Evolutionary conservation across 2,888 invertebrate species (phyloP).

Genomic region (Drosophila multiciliata): DNA sequence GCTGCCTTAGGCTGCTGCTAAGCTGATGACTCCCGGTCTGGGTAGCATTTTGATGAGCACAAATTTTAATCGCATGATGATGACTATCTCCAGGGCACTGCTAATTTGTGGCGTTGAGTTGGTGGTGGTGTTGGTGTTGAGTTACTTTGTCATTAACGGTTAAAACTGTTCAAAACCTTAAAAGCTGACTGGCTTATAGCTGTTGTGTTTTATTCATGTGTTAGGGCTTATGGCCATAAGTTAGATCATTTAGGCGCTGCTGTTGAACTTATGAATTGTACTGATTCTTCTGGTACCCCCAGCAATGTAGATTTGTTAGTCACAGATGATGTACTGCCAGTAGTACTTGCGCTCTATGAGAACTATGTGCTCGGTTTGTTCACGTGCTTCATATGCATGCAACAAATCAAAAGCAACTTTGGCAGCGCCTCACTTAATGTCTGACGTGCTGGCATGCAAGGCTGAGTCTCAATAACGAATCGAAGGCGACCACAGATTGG

Average conservation of each 20-base stretch:
- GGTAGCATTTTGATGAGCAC: slow-evolving; percentile 38
- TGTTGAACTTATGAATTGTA: slow-evolving; percentile 25
- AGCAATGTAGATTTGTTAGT: slow-evolving; percentile 29
- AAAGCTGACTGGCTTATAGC: slow-evolving; percentile 13
- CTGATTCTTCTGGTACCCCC: slow-evolving; percentile 31
- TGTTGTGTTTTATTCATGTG: slow-evolving; percentile 34
- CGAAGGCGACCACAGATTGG: slow-evolving; percentile 30
- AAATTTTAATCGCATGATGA: background rate
- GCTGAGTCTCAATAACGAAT: slow-evolving; percentile 51
- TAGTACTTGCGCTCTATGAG: slow-evolving; percentile 48
- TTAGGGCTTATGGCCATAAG: slow-evolving; percentile 7
- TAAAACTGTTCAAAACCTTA: slow-evolving; percentile 39
- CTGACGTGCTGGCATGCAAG: slow-evolving; percentile 61
- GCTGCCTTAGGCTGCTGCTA: slow-evolving; percentile 29
- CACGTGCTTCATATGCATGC: slow-evolving; percentile 35
- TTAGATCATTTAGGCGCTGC: slow-evolving; percentile 24
- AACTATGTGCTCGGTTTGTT: slow-evolving; percentile 47
- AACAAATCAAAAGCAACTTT: slow-evolving; percentile 18
- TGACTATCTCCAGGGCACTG: background rate
- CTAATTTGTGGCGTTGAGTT: slow-evolving; percentile 10
- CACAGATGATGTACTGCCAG: slow-evolving; percentile 32
- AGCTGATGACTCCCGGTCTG: slow-evolving; percentile 51
- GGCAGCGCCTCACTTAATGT: slow-evolving; percentile 28
- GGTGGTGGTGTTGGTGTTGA: slow-evolving; percentile 8
- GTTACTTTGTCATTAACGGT: slow-evolving; percentile 22